A percentile compares a stretch with the other conserved stretches of the same genome.
These are phyloP conservation scores for Sceliomorpha sp. DNA, from an alignment of 2,888 invertebrate genomes.

Conservation along the genomic window DNA sequence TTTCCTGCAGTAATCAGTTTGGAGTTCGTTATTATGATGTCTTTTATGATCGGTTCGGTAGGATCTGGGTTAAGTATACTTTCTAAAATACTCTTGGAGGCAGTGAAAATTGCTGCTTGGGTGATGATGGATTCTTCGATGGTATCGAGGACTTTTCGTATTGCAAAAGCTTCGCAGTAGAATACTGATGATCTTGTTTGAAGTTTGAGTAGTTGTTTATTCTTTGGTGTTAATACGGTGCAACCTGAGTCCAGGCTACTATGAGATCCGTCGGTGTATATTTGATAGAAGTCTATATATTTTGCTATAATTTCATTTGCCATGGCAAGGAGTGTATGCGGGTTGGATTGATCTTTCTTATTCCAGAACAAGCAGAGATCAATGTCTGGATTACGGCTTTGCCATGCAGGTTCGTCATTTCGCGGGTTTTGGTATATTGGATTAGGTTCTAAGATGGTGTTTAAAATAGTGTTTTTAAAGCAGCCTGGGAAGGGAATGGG, in stretches of 20 bases:
- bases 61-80: too few species aligned
- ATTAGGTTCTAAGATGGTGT: too few species aligned
- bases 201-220: conserved; percentile 1
- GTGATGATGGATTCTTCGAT: too few species aligned
- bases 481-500: background rate
- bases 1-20: too few species aligned
- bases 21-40: too few species aligned
- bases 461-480: too few species aligned
- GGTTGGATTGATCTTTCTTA: conserved; percentile 1
- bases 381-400: background rate
- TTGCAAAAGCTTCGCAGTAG: conserved; percentile 21
- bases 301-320: background rate
- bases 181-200: conserved; percentile 12
- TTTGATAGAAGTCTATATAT: conserved; percentile 1
- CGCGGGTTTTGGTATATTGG: too few species aligned
- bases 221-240: conserved; percentile 1
- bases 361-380: background rate
- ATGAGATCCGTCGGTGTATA: conserved; percentile 4
- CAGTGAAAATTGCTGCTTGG: too few species aligned
- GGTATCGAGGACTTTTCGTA: background rate
- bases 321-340: background rate
- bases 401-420: conserved; percentile 1
- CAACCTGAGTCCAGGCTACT: conserved; percentile 6
- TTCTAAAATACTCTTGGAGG: too few species aligned
- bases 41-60: too few species aligned